Evolutionary conservation across 2,113 vertebrate genomes (phyloP).

Genomic region (Oncorhynchus keta): DNA sequence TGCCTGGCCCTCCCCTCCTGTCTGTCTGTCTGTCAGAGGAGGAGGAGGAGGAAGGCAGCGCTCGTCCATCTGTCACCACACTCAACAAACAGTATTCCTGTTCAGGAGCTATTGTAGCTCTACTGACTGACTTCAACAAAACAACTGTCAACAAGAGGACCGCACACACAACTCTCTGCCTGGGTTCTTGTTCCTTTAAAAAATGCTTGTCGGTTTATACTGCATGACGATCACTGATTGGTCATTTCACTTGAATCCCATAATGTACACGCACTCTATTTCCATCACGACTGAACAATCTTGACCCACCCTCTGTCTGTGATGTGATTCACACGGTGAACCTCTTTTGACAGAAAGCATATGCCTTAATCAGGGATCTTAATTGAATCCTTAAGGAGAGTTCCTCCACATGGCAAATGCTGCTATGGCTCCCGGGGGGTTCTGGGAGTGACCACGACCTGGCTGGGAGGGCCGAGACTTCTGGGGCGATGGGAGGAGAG

Average conservation of each 20-base stretch:
- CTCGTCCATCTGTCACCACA: slow-evolving; percentile 35
- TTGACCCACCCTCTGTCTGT: not conserved
- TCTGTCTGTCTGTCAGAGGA: not conserved
- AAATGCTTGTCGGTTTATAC: not conserved
- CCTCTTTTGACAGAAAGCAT: slow-evolving; percentile 19
- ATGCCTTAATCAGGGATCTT: slow-evolving; percentile 22
- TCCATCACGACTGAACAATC: not conserved
- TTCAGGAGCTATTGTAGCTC: slow-evolving; percentile 6
- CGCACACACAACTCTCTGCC: not conserved
- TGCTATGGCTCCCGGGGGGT: slow-evolving; percentile 25
- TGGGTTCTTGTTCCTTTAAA: not conserved
- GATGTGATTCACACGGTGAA: not conserved
- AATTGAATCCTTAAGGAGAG: slow-evolving; percentile 20
- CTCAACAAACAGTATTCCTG: slow-evolving; percentile 12
- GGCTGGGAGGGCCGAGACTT: slow-evolving; percentile 1
- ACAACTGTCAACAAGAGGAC: not conserved
- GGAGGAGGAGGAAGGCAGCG: slow-evolving; percentile 10
- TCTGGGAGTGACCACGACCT: slow-evolving; percentile 26
- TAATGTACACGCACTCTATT: not conserved
- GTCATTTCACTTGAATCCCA: not conserved
- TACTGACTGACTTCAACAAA: not conserved
- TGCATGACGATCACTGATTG: not conserved
- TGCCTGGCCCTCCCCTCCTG: not conserved
- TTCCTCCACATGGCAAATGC: slow-evolving; percentile 23
- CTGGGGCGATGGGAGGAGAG: slow-evolving; percentile 2